Evolutionary conservation across 2,888 invertebrate species (phyloP), one percentile per base, ranked within the genome.

Genomic region (Drosophila greeni): DNA sequence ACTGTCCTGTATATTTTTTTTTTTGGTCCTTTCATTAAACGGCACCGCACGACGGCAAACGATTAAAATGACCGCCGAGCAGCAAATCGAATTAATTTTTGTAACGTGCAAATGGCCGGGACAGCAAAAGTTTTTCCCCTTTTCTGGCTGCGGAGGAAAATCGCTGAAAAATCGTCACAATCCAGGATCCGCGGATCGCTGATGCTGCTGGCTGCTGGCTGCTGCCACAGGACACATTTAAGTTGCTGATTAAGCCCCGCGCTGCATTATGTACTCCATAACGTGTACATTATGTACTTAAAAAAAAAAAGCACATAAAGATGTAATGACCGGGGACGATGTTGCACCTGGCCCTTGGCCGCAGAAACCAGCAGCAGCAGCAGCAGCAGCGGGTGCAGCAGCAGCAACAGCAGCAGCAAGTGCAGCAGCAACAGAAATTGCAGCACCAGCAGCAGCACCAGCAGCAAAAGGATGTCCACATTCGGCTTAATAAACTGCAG

Each of bases 71-170:
- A 86, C 86, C 86, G 73, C 82, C 77, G 82, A 70, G 82, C 85
- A 81, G 79, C 85, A 86, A 86, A 86, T 86, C 85, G 85, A 86
- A 86, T 86, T 86, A 85, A 86, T 86, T 85, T 86, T 81, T 81
- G 85, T 86, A 86, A 86, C 82, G 82, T 77, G 83, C 75, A 86
- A 86, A 85, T 81, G 77, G 76, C 75, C 76, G 75, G 43, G 43
- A 49, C 73, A 70, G 68, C 70, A 73, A 65, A 70, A 70, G 70
- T 58, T 60, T 55, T 58, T 60, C 51, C 39, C 56, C 42, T 58
- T n/a, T n/a, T n/a, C n/a, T n/a, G 61, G 31, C 55, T 26, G 18
- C 54, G 39, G 20, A 29, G 29, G 29, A 47, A 47, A 47, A 47
- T 47, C 45, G 45, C 1, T 9, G 45, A 31, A 47, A 47, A 47